phyloP scores from a whole-genome alignment of 2,797 vertebrate genomes.

The Darevskia nairensis region DNA sequence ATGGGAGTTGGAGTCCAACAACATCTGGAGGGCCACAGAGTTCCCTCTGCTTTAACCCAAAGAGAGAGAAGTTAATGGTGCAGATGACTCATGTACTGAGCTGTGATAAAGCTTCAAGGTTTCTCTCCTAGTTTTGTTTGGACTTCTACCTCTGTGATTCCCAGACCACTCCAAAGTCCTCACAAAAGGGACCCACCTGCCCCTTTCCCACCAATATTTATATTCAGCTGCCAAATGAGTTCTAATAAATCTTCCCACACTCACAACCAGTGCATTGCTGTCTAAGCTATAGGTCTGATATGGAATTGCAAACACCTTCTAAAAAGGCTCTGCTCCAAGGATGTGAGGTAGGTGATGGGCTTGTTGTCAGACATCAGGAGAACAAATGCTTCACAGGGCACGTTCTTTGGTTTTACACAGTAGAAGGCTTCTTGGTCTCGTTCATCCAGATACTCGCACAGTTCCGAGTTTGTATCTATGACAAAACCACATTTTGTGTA shows the following conservation, averaged over 20 bases:
- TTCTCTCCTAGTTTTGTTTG: background rate
- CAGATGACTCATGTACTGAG: background rate
- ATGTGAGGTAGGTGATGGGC: conserved; percentile 48
- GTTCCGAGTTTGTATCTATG: conserved; percentile 23
- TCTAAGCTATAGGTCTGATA: background rate
- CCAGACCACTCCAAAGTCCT: background rate
- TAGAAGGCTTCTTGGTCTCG: too few relatives aligned
- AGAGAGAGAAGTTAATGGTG: background rate
- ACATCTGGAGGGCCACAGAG: too few relatives aligned
- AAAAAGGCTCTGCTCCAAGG: conserved; percentile 46
- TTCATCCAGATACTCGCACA: conserved; percentile 55
- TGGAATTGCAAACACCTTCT: conserved; percentile 42
- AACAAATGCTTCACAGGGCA: too few relatives aligned
- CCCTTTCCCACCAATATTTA: background rate
- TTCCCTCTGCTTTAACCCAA: too few relatives aligned
- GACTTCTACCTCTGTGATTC: background rate
- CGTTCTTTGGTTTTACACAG: conserved; percentile 10
- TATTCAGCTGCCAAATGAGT: background rate
- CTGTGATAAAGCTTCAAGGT: background rate
- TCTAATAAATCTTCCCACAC: too few relatives aligned
- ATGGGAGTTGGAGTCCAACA: too few relatives aligned
- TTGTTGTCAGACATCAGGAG: too few relatives aligned
- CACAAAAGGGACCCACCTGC: background rate
- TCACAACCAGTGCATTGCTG: background rate
- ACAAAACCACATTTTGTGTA: conserved; percentile 42